phyloP scores from a whole-genome alignment of 2,888 invertebrate genomes.

The Piscicola geometra region DNA sequence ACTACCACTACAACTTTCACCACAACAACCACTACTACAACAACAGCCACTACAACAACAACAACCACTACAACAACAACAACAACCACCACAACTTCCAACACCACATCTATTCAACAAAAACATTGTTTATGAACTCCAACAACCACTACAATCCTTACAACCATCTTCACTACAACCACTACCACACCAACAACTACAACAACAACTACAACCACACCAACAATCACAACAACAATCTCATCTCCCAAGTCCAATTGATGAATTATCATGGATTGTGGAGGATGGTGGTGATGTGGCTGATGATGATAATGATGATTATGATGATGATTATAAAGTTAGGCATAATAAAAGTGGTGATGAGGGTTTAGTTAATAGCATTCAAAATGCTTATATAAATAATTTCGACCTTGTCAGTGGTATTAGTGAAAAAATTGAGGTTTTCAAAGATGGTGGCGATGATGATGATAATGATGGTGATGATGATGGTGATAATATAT shows the following conservation, averaged over 20 bases:
- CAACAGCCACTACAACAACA: too few species aligned
- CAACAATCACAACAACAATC: too few species aligned
- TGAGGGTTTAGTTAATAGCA: too few species aligned
- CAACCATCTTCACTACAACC: neutral
- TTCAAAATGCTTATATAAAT: too few species aligned
- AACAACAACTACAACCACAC: neutral
- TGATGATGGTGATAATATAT: too few species aligned
- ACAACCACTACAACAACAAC: neutral
- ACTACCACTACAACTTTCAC: neutral
- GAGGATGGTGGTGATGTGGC: neutral
- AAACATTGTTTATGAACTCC: neutral
- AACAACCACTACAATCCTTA: neutral
- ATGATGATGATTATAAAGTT: neutral
- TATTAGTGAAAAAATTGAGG: too few species aligned
- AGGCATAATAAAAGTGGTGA: too few species aligned
- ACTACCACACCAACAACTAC: neutral
- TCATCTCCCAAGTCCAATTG: too few species aligned
- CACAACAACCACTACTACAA: neutral
- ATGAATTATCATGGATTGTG: neutral
- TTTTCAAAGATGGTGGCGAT: too few species aligned
- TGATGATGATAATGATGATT: neutral
- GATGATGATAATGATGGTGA: too few species aligned
- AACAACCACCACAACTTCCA: neutral
- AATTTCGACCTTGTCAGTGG: too few species aligned
- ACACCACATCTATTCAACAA: neutral